These are phyloP conservation scores for Sarcophaga variegata DNA, from an alignment of 2,888 invertebrate genomes.

Conservation along the genomic window DNA sequence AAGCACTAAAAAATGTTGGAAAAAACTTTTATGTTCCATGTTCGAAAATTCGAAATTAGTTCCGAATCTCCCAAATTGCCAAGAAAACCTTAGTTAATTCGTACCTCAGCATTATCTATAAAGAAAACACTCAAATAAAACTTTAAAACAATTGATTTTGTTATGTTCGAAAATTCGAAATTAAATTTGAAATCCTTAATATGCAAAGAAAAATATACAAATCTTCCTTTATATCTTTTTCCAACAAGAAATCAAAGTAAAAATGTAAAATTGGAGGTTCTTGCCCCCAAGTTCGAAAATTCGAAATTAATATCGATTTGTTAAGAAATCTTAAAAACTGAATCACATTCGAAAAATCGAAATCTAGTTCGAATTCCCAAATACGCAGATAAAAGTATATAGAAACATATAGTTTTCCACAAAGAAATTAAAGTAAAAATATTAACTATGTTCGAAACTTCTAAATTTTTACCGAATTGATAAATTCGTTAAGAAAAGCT, in stretches of 20 bases:
- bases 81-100: neutral
- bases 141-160: neutral
- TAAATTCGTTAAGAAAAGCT: no score
- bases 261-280: neutral
- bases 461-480: neutral
- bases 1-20: no score
- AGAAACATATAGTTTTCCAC: no score
- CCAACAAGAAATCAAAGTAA: neutral
- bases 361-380: no score
- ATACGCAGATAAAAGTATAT: no score
- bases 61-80: neutral
- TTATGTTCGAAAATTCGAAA: slow-evolving; percentile 14
- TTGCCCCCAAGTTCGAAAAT: neutral
- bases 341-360: no score
- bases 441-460: neutral
- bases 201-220: no score
- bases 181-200: neutral
- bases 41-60: slow-evolving; percentile 4
- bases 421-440: neutral
- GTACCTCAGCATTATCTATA: no score
- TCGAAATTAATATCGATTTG: slow-evolving; percentile 3
- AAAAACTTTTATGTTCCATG: no score
- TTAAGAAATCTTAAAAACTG: no score
- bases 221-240: no score
- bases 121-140: neutral